Evolutionary conservation across 2,113 vertebrate species (phyloP).

Genomic region (Pygoscelis antarcticus): DNA sequence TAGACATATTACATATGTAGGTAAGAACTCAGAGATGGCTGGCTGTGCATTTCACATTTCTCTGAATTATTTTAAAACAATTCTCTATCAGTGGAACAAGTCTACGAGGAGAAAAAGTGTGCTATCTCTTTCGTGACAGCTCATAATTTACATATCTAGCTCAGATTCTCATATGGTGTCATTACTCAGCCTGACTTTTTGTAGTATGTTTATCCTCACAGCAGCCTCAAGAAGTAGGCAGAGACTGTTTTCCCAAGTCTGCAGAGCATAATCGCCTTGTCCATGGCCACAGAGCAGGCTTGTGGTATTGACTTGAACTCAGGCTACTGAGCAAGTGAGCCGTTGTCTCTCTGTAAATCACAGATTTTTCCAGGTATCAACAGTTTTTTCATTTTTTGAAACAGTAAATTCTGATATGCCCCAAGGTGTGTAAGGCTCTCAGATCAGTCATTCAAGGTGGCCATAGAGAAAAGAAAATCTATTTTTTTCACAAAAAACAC

Average conservation of each 20-base stretch:
- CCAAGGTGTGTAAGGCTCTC: neutral
- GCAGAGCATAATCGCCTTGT: neutral
- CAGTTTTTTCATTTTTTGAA: neutral
- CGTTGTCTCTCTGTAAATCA: neutral
- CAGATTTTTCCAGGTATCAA: neutral
- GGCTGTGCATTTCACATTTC: neutral
- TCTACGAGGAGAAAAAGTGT: neutral
- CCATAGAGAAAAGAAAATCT: neutral
- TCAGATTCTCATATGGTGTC: neutral
- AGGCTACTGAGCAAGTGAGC: neutral
- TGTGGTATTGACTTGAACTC: neutral
- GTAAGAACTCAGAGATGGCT: neutral
- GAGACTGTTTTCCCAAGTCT: neutral
- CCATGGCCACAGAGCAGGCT: neutral
- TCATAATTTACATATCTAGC: neutral
- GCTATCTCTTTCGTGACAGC: neutral
- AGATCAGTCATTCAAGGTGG: neutral
- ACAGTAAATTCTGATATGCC: neutral
- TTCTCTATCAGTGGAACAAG: neutral
- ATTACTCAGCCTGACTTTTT: neutral
- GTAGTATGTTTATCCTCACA: neutral
- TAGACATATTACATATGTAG: neutral
- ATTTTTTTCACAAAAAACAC: neutral
- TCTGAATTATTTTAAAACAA: neutral
- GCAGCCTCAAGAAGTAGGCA: neutral